Evolutionary conservation across 2,797 vertebrate genomes (phyloP).

Genomic region (Gymnothorax javanicus): DNA sequence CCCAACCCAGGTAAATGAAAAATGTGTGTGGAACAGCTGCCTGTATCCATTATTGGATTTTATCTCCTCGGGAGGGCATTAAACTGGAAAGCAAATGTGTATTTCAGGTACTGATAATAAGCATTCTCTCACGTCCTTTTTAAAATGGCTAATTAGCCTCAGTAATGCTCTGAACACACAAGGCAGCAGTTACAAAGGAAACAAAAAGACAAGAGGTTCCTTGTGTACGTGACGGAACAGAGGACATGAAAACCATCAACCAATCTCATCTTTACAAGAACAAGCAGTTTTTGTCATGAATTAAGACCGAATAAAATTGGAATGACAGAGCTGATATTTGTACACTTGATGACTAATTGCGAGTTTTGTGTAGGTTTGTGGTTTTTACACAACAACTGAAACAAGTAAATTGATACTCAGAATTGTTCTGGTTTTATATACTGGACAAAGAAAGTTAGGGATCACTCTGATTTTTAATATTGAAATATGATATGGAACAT

Average conservation of each 20-base stretch:
- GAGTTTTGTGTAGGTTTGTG: neutral
- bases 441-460: no score
- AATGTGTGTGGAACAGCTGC: conserved; percentile 46
- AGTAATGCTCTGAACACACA: conserved; percentile 69
- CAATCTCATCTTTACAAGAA: neutral
- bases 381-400: neutral
- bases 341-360: neutral
- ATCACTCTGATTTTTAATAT: no score
- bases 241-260: conserved; percentile 67
- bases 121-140: conserved; percentile 63
- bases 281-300: conserved; percentile 38
- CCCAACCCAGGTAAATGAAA: neutral
- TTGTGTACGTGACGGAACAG: conserved; percentile 56
- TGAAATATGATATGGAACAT: no score
- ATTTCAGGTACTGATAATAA: conserved; percentile 83
- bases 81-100: conserved; percentile 77
- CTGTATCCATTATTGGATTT: conserved; percentile 52
- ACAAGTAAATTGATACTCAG: neutral
- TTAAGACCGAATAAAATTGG: conserved; percentile 40
- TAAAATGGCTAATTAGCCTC: conserved; percentile 78
- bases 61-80: conserved; percentile 68
- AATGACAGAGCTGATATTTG: neutral
- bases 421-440: neutral
- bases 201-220: conserved; percentile 72
- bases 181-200: conserved; percentile 68